phyloP scores from a whole-genome alignment of 2,888 invertebrate species.

The Megamerina dolium region DNA sequence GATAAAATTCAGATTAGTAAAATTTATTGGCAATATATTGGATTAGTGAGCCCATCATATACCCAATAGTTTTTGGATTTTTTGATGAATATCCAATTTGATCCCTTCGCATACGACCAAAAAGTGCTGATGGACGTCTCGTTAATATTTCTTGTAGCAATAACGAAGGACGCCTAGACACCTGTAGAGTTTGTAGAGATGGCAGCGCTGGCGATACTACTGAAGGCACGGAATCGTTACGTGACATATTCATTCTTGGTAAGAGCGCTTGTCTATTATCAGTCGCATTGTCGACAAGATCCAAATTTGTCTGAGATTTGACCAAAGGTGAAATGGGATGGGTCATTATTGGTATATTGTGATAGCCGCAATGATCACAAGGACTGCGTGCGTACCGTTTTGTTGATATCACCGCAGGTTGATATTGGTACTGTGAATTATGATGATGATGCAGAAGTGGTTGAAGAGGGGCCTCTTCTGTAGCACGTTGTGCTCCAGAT shows the following conservation, averaged over 20 bases:
- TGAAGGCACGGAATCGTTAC: constrained; percentile 35
- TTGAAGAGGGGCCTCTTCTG: too few relatives aligned
- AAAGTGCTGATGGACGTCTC: constrained; percentile 58
- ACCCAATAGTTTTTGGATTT: constrained; percentile 37
- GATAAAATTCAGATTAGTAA: too few relatives aligned
- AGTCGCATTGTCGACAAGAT: constrained; percentile 32
- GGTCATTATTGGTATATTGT: constrained; percentile 42
- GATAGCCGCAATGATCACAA: constrained; percentile 43
- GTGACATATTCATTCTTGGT: constrained; percentile 27
- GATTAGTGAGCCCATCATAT: constrained; percentile 17
- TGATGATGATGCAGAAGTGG: constrained; percentile 2
- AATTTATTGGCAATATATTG: background rate
- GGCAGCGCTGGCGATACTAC: constrained; percentile 23
- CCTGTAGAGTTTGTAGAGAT: constrained; percentile 42
- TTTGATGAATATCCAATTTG: constrained; percentile 21
- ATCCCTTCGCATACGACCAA: constrained; percentile 50
- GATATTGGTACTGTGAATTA: constrained; percentile 3
- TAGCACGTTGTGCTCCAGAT: too few relatives aligned
- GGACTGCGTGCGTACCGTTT: constrained; percentile 33
- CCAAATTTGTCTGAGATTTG: constrained; percentile 44
- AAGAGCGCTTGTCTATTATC: constrained; percentile 32
- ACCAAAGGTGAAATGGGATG: constrained; percentile 42
- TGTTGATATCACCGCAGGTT: constrained; percentile 18
- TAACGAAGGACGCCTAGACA: constrained; percentile 46
- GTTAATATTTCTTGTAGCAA: constrained; percentile 47